Base-by-base conservation (phyloP, 2,797 vertebrate species). In the Cyprinella venusta region DNA sequence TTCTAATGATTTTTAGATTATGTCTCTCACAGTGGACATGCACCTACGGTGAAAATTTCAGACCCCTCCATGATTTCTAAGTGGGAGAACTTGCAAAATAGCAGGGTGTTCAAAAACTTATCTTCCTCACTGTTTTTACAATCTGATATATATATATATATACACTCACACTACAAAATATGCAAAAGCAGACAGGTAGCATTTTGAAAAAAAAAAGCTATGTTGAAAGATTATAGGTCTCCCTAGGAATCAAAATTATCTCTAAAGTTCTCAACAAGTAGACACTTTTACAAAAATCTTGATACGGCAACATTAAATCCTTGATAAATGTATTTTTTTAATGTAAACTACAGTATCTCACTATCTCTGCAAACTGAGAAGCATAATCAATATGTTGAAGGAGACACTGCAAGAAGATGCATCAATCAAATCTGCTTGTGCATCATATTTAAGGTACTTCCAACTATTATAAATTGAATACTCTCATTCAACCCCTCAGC, bases 401-500 rank as follows among this genome's bases (percentile, higher is more conserved):
- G 15, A 89, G 87, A 90, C 87, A 79, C 71, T 85, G 81, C 63
- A 88, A 84, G 84, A 83, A 45, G 84, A 83, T 63, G 13, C 59
- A 71, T 71, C 18, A 24, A 33, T 59, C 15, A 61, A 45, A 56
- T n/a, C 72, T 24, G 33, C 50, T 75, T 33, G 16, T 63, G 10
- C 8, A 50, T 74, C 79, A 50, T 81, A 48, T 64, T 64, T 72
- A 19, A 48, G 40, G 24, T 26, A 16, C 15, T 48, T 64, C 6
- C 50, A 54, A 48, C 26, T 71, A 6, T 48, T 80, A 69, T 70
- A 15, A 72, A 72, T 16, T 50, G 8, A 72, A 72, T 72, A 36
- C 15, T 59, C 40, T 45, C 40, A 90, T 84, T 86, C 85, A 68
- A 84, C 88, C 90, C 88, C 90, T 79, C 3, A 1, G 72, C 76